A percentile compares a stretch with the other conserved stretches of the same genome.
Conservation (phyloP, 2,113 vertebrate genomes). For the Benthochromis sp. region DNA sequence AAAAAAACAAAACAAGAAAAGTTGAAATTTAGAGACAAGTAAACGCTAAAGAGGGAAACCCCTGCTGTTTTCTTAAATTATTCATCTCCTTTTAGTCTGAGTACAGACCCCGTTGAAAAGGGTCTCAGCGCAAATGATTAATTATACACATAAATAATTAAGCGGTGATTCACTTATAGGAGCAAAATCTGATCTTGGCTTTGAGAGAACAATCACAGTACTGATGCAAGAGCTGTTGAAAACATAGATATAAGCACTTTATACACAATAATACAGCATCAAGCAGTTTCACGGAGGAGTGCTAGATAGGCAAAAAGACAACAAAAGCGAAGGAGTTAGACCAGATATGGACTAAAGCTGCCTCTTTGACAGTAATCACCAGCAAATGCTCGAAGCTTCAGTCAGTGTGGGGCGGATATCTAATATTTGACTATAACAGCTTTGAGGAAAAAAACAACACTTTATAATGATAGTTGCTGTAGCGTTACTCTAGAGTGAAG, state of each 20-base stretch:
- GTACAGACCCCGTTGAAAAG: neutral
- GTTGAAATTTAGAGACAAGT: neutral
- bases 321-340: neutral
- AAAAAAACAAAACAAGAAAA: neutral
- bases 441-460: neutral
- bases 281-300: neutral
- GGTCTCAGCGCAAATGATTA: slow-evolving; percentile 24
- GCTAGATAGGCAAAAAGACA: neutral
- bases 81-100: neutral
- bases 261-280: neutral
- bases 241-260: neutral
- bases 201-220: neutral
- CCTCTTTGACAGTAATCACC: neutral
- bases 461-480: neutral
- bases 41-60: neutral
- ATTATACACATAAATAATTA: slow-evolving; percentile 30
- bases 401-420: neutral
- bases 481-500: neutral
- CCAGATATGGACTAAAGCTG: neutral
- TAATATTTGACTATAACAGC: neutral
- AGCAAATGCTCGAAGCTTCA: rapidly evolving
- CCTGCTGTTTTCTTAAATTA: neutral
- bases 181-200: neutral
- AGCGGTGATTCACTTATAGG: neutral
- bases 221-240: neutral